A percentile compares a stretch with the other conserved stretches of the same genome.
Conservation (phyloP, 53 echinoderm and acorn worm genomes). For the Echinometra lucunter region DNA sequence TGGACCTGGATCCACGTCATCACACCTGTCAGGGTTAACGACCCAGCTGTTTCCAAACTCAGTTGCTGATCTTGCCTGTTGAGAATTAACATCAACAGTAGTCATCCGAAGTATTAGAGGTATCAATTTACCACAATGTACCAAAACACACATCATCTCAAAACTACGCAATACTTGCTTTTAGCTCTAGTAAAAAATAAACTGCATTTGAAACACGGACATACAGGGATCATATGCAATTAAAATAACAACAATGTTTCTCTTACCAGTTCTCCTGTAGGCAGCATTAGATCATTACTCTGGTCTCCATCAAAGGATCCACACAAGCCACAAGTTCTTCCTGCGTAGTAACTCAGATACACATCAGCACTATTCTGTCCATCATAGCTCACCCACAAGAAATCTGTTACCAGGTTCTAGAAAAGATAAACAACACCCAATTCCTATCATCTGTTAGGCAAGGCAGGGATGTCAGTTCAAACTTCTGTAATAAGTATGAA, state of each 20-base stretch:
- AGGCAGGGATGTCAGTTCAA: too few species aligned
- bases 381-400: conserved; percentile 77
- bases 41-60: conserved; percentile 85
- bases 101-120: too few species aligned
- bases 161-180: not conserved
- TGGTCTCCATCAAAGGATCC: conserved; percentile 77
- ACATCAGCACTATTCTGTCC: conserved; percentile 65
- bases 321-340: conserved; percentile 85
- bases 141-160: too few species aligned
- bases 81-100: too few species aligned
- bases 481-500: too few species aligned
- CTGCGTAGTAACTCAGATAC: conserved; percentile 70
- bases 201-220: not conserved
- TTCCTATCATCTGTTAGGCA: too few species aligned
- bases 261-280: conserved; percentile 71
- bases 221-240: not conserved
- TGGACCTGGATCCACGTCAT: conserved; percentile 54
- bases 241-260: too few species aligned
- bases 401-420: conserved; percentile 68
- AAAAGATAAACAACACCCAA: conserved; percentile 28
- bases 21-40: conserved; percentile 46
- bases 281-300: conserved; percentile 69
- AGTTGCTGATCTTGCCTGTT: conserved; percentile 65
- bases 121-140: too few species aligned
- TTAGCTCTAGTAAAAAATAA: not conserved